Percentiles rank a stretch among this genome's conserved stretches.
These are phyloP conservation scores for Luffia ferchaultella DNA, from an alignment of 2,888 invertebrate genomes.

Conservation along the genomic window DNA sequence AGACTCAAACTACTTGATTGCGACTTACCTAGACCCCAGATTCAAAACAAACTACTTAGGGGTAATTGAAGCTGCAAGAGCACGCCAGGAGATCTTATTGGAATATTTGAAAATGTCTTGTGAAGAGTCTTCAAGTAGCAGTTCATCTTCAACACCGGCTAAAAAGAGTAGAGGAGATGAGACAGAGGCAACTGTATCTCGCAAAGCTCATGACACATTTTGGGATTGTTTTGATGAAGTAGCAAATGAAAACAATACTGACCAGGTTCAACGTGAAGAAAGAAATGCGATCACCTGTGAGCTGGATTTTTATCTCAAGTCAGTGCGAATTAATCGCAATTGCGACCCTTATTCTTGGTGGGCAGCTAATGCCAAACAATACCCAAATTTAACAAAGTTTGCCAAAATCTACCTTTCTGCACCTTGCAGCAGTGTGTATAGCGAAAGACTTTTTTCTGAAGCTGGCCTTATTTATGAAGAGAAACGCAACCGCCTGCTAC, in stretches of 20 bases:
- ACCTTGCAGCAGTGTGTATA: conserved; percentile 1
- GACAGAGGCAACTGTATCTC: neutral
- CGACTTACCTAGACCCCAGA: neutral
- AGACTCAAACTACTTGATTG: neutral
- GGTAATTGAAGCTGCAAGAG: neutral
- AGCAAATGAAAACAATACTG: neutral
- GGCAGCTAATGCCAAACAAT: neutral
- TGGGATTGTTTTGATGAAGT: neutral
- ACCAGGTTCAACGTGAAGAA: neutral
- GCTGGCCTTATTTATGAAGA: conserved; percentile 1
- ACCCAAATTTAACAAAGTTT: conserved; percentile 1
- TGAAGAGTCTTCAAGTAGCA: neutral
- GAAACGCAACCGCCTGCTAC: neutral
- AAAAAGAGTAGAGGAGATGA: neutral
- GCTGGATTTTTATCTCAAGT: neutral
- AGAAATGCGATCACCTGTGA: neutral
- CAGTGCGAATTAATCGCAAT: neutral
- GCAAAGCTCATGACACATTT: conserved; percentile 1
- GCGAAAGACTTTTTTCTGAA: neutral
- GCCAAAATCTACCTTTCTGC: neutral
- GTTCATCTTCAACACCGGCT: neutral
- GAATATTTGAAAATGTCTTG: neutral
- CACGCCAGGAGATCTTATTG: neutral
- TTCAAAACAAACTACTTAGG: neutral
- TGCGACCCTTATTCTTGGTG: neutral